phyloP scores from a whole-genome alignment of 2,113 vertebrate genomes.

The Centrocercus urophasianus region DNA sequence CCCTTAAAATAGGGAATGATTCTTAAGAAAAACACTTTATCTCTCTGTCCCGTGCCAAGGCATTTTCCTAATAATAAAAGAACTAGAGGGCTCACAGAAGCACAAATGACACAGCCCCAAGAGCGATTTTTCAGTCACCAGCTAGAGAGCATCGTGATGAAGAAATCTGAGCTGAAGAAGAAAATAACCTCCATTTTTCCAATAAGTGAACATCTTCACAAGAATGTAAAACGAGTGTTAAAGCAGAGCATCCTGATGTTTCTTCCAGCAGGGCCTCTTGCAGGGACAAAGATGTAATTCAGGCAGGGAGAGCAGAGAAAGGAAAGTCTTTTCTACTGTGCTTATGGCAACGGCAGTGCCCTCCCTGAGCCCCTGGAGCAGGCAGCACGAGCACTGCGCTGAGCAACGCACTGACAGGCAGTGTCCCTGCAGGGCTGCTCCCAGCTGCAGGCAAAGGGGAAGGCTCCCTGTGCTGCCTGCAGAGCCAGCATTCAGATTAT shows the following conservation, averaged over 20 bases:
- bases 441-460: conserved; percentile 23
- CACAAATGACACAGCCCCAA: conserved; percentile 23
- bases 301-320: conserved; percentile 20
- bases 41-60: conserved; percentile 36
- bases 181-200: conserved; percentile 59
- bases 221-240: conserved; percentile 31
- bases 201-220: conserved; percentile 44
- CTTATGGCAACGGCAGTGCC: conserved; percentile 29
- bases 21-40: conserved; percentile 27
- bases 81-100: not conserved
- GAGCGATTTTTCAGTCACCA: conserved; percentile 39
- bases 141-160: conserved; percentile 12
- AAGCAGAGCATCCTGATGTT: conserved; percentile 20
- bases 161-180: conserved; percentile 54
- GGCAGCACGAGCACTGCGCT: not conserved
- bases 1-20: not conserved
- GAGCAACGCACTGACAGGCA: conserved; percentile 5
- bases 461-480: not conserved
- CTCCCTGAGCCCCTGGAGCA: conserved; percentile 15
- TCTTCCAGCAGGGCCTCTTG: conserved; percentile 35
- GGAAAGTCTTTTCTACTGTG: not conserved
- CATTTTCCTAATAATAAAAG: conserved; percentile 45
- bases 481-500: not conserved
- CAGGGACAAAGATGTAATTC: conserved; percentile 50
- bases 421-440: conserved; percentile 23